Evolutionary conservation across 2,113 vertebrate species (phyloP).

Genomic region (Arothron firmamentum): DNA sequence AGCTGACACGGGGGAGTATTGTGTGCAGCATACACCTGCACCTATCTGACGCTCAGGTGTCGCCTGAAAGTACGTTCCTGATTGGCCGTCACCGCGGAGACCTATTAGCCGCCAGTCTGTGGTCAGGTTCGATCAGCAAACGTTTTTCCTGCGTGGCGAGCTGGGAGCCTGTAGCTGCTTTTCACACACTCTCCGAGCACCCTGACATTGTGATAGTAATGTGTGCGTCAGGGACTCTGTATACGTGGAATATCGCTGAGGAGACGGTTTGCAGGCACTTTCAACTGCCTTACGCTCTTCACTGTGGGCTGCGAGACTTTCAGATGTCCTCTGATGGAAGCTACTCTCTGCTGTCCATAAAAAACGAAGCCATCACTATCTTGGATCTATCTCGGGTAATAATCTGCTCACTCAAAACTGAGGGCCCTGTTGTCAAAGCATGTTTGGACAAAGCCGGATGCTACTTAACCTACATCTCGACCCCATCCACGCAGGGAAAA

Average conservation of each 20-base stretch:
- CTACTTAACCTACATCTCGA: constrained; percentile 63
- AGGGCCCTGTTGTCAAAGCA: constrained; percentile 56
- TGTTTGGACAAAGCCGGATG: constrained; percentile 60
- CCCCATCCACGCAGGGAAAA: constrained; percentile 2
- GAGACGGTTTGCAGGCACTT: constrained; percentile 73
- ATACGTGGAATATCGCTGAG: constrained; percentile 77
- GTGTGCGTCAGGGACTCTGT: constrained; percentile 63
- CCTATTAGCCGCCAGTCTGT: constrained; percentile 76
- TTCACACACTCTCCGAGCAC: constrained; percentile 64
- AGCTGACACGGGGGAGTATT: constrained; percentile 55
- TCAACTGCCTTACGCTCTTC: constrained; percentile 58
- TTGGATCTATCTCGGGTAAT: constrained; percentile 63
- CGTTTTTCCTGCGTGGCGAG: constrained; percentile 58
- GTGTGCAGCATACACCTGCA: constrained; percentile 69
- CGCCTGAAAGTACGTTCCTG: constrained; percentile 76
- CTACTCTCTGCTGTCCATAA: constrained; percentile 64
- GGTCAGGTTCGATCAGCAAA: constrained; percentile 75
- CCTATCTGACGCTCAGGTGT: constrained; percentile 67
- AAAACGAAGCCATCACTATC: constrained; percentile 55
- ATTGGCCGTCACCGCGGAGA: constrained; percentile 60
- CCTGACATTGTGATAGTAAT: constrained; percentile 75
- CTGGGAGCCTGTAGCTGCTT: constrained; percentile 65
- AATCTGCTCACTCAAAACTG: constrained; percentile 59
- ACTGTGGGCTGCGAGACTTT: constrained; percentile 57
- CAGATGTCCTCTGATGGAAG: constrained; percentile 68